Conservation (phyloP, 2,888 invertebrate genomes). For the Troides aeacus region DNA sequence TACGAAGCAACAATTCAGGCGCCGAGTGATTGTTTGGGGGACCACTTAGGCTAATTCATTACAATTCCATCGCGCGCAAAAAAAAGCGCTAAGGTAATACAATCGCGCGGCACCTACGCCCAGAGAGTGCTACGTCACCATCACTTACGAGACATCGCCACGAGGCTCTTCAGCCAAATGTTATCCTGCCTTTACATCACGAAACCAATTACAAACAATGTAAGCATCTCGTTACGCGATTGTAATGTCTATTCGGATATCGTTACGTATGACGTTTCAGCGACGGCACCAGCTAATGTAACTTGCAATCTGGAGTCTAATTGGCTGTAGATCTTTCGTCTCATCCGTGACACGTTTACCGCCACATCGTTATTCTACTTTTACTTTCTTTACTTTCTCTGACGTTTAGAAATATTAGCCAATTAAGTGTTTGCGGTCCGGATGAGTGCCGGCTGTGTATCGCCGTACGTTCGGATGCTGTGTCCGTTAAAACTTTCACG, state of each 20-base stretch:
- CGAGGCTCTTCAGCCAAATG: slow-evolving; percentile 6
- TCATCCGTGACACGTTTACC: slow-evolving; percentile 27
- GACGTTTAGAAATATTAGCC: slow-evolving; percentile 28
- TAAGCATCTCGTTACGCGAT: slow-evolving; percentile 6
- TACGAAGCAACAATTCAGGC: slow-evolving; percentile 11
- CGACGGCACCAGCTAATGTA: slow-evolving; percentile 3
- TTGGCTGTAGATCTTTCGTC: slow-evolving; percentile 25
- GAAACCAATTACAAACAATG: slow-evolving; percentile 3
- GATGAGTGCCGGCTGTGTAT: slow-evolving; percentile 13
- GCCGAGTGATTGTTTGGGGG: slow-evolving; percentile 1
- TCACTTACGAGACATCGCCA: slow-evolving; percentile 6
- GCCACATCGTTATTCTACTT: slow-evolving; percentile 23
- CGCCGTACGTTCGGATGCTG: slow-evolving; percentile 6
- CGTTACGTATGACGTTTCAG: slow-evolving; percentile 5
- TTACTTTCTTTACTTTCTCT: slow-evolving; percentile 30
- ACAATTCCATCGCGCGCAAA: slow-evolving; percentile 4
- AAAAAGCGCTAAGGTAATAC: slow-evolving; percentile 10
- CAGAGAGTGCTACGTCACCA: neutral
- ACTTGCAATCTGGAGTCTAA: slow-evolving; percentile 23
- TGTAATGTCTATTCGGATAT: neutral
- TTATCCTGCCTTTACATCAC: slow-evolving; percentile 12
- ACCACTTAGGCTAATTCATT: slow-evolving; percentile 26
- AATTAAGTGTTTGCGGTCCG: slow-evolving; percentile 23
- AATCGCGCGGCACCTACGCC: slow-evolving; percentile 9
- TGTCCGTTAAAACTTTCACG: slow-evolving; percentile 20